Percentiles rank a stretch among this genome's conserved stretches.
Conservation (phyloP, 1,140 invertebrate genomes). For the Drosophila oshimai region DNA sequence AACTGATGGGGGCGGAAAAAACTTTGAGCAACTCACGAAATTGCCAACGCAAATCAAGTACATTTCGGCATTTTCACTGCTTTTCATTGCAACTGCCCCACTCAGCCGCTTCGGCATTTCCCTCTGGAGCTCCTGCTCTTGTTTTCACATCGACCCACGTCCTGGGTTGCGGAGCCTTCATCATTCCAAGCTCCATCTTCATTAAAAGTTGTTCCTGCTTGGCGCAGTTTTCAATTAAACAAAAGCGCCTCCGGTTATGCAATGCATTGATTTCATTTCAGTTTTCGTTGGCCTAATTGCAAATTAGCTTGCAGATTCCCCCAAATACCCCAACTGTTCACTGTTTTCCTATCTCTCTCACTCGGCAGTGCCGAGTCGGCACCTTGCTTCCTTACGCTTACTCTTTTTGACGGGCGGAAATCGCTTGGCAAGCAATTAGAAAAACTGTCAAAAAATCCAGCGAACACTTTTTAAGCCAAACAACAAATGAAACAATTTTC, state of each 20-base stretch:
- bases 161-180: conserved; percentile 8
- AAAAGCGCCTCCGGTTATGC: conserved; percentile 41
- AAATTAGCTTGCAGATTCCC: conserved; percentile 49
- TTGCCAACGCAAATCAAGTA: conserved; percentile 16
- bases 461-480: conserved; percentile 42
- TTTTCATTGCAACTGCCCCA: background rate
- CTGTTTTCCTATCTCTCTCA: background rate
- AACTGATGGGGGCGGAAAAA: too few species aligned
- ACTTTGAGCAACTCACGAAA: background rate
- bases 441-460: conserved; percentile 54
- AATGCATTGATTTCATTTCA: conserved; percentile 70
- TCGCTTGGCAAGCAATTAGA: conserved; percentile 69
- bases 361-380: background rate
- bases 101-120: background rate
- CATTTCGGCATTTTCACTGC: conserved; percentile 16
- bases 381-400: background rate
- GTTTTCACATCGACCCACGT: conserved; percentile 9
- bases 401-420: conserved; percentile 46
- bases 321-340: background rate
- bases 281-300: conserved; percentile 62
- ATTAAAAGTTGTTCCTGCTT: conserved; percentile 69
- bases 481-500: conserved; percentile 49
- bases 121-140: background rate
- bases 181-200: conserved; percentile 31
- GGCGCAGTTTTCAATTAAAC: conserved; percentile 67